Conservation (phyloP, 1,140 invertebrate genomes). For the Sipha flava region DNA sequence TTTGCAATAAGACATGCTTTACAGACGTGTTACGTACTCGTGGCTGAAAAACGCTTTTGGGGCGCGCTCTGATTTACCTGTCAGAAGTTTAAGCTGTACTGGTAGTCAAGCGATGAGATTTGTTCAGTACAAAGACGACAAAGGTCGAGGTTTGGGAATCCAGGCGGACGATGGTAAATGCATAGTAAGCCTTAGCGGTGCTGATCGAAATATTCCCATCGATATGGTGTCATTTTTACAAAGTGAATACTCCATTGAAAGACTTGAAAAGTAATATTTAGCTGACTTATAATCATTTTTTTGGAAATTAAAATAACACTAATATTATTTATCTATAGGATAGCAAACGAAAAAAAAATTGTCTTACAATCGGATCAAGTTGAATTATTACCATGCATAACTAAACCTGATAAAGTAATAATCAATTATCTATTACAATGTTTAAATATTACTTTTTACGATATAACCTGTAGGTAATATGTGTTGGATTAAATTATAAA, state of each 20-base stretch:
- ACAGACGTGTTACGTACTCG: not conserved
- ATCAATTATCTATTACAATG: not conserved
- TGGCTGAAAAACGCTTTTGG: not conserved
- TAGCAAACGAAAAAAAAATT: constrained; percentile 50
- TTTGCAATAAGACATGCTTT: not conserved
- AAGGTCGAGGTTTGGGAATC: constrained; percentile 50
- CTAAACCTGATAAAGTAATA: constrained; percentile 60
- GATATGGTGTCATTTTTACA: constrained; percentile 51
- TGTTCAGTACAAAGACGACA: not conserved
- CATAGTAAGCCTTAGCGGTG: constrained; percentile 51
- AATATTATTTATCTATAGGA: constrained; percentile 43
- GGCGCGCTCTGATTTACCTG: not conserved
- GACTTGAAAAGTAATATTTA: not conserved
- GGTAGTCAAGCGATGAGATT: not conserved
- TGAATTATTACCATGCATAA: constrained; percentile 56
- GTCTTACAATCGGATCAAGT: constrained; percentile 48
- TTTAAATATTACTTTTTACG: not conserved
- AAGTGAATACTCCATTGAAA: constrained; percentile 38
- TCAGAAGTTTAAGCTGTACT: not conserved
- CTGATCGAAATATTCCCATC: constrained; percentile 52
- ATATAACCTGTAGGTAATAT: constrained; percentile 43
- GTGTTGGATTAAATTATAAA: constrained; percentile 69
- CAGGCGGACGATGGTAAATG: constrained; percentile 49
- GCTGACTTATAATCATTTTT: no score
- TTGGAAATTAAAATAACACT: no score